A percentile compares a stretch with the other conserved stretches of the same genome.
Evolutionary conservation across 2,888 invertebrate species (phyloP).

Genomic region (Athetis lepigone): DNA sequence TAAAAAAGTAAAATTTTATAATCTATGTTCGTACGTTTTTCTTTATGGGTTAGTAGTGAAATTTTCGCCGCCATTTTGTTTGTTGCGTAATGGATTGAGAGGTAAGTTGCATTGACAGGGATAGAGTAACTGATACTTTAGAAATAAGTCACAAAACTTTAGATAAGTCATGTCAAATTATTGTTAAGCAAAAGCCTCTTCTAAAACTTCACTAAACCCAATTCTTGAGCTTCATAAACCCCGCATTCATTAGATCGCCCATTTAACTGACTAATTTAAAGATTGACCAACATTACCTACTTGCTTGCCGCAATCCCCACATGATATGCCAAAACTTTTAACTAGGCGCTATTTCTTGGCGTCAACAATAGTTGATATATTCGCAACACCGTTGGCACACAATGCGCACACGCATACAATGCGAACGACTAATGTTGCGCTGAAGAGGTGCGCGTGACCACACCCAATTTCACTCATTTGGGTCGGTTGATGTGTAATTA

Average conservation of each 20-base stretch:
- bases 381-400: conserved; percentile 49
- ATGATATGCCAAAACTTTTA: conserved; percentile 60
- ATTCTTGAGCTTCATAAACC: not conserved
- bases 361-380: conserved; percentile 51
- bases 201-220: too few relatives aligned
- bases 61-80: too few relatives aligned
- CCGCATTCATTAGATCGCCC: too few relatives aligned
- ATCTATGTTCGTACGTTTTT: too few relatives aligned
- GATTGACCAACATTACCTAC: conserved; percentile 19
- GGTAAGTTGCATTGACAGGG: too few relatives aligned
- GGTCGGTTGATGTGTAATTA: conserved; percentile 41
- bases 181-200: too few relatives aligned
- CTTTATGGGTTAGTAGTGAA: too few relatives aligned
- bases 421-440: conserved; percentile 37
- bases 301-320: conserved; percentile 33
- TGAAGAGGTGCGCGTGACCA: conserved; percentile 24
- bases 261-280: not conserved
- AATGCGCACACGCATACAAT: conserved; percentile 47
- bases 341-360: conserved; percentile 33
- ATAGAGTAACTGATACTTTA: too few relatives aligned
- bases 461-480: conserved; percentile 59
- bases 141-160: too few relatives aligned
- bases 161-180: too few relatives aligned
- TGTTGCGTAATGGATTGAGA: too few relatives aligned
- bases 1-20: too few relatives aligned